Evolutionary conservation across 2,797 vertebrate species (phyloP), one percentile per base, ranked within the genome.

Genomic region (Tarsius wallacei): DNA sequence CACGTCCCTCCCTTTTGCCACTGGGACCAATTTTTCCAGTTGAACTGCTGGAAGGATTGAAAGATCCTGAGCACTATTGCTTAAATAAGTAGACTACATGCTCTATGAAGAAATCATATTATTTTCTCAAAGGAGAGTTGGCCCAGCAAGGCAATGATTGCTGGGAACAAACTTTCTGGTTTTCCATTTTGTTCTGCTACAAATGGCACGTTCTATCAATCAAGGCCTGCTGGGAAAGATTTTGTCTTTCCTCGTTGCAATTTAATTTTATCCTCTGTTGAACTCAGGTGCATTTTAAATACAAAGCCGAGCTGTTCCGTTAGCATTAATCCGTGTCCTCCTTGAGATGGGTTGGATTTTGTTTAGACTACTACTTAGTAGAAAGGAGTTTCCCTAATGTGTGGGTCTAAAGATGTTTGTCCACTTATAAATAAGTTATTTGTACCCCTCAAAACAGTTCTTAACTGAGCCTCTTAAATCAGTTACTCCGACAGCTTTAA

Each of bases 51-150:
- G 95, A 97, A 95, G 98, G 98, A 98, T 98, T 97, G 97, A 98
- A 98, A 98, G 98, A 98, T 98, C 97, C 97, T 97, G 98, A 96
- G 96, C 98, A 98, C 97, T 98, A 97, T 98, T 98, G 97, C 98
- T 98, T 99, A 98, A 98, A 98, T 98, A 99, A 98, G 98, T 98
- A 98, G 98, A 98, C 98, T 97, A 91, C 97, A 95, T 98, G 98
- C 97, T 98, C 97, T 97, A 83, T 95, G 98, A 98, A 98, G 96
- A 98, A 98, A 98, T 98, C 97, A 91, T 98, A 98, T 97, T 98
- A 98, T 98, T 99, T 99, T 98, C 98, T 99, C 98, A 96, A 97
- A 99, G 98, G 98, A 99, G 98, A 98, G 98, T 97, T 98, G 97
- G 98, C 98, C 98, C 96, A 96, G 97, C 68, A 95, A 98, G 98